phyloP scores from a whole-genome alignment of 2,888 invertebrate species.

The Pyrocoelia pectoralis region DNA sequence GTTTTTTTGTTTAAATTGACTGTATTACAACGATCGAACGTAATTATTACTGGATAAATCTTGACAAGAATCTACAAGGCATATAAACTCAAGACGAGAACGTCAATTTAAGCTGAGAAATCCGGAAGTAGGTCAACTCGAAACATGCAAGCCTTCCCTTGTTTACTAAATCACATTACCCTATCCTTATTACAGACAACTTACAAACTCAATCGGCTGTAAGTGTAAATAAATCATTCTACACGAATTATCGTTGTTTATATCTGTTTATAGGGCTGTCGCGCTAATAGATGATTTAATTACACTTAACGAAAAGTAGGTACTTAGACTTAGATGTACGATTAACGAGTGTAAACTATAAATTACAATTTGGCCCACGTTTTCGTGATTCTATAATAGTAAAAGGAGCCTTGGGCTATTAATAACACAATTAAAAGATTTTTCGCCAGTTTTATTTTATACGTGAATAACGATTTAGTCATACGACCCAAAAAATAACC shows the following conservation, averaged over 20 bases:
- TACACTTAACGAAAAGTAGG: background rate
- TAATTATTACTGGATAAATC: background rate
- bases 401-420: background rate
- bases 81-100: slow-evolving; percentile 4
- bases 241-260: slow-evolving; percentile 5
- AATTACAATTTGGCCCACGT: background rate
- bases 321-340: background rate
- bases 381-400: background rate
- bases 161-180: slow-evolving; percentile 25
- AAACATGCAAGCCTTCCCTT: slow-evolving; percentile 13
- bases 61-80: background rate
- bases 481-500: background rate
- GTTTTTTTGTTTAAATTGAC: too few relatives aligned
- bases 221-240: slow-evolving; percentile 21
- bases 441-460: background rate
- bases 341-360: background rate
- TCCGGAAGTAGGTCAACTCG: slow-evolving; percentile 27
- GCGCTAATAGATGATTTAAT: background rate
- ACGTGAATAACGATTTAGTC: too few relatives aligned
- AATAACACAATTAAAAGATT: background rate
- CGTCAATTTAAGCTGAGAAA: slow-evolving; percentile 16
- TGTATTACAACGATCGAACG: background rate
- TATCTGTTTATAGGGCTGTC: background rate
- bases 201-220: slow-evolving; percentile 17
- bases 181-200: slow-evolving; percentile 20